Base-by-base conservation (phyloP, 2,888 invertebrate species). In the Pseudolycoriella hygida region DNA sequence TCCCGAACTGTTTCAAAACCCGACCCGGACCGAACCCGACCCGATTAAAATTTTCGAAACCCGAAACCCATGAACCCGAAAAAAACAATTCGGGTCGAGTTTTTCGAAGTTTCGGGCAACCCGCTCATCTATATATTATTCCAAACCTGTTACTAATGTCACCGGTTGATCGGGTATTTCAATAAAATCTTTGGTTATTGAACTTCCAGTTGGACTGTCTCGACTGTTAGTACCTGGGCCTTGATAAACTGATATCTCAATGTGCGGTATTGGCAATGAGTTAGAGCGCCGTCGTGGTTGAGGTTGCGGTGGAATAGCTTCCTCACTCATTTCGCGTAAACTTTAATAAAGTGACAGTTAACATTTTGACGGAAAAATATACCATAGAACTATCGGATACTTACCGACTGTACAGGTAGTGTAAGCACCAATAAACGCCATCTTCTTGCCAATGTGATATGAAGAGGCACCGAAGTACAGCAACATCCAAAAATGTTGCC, bases 401-500 rank as follows among this genome's bases (percentile, higher is more conserved):
- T 51, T 56, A 87, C 89, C 90, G 77, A 59, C 89, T 87, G 56
- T 86, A 86, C 50, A 90, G 69, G 65, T 84, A 96, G 60, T 89
- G 86, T 25, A 97, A 67, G 12, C 92, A 93, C 98, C 98, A 98
- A 62, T 86, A 89, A 11, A 97, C 83, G 0, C 98, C 98, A 61
- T 97, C 96, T 60, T 97, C 96, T 59, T 89, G 84, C 98, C 98
- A 99, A 58, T 94, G 92, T 0, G 89, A 77, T 49, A 94, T 85
- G 60, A 98, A 94, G 12, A 99, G 72, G 60, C 97, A 96, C 44
- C 97, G 74, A 45, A 99, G 66, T 0, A 97, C 94, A 2, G 94
- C 92, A 1, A 99, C 89, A 62, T 99, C 98, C 46, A 98, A 70
- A 62, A 93, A 96, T 1, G 93, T 94, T 1, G 98, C 98, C 17